These are phyloP conservation scores for Epizoanthus rinbou DNA, from an alignment of 92 coral and sea anemone genomes.

Conservation along the genomic window DNA sequence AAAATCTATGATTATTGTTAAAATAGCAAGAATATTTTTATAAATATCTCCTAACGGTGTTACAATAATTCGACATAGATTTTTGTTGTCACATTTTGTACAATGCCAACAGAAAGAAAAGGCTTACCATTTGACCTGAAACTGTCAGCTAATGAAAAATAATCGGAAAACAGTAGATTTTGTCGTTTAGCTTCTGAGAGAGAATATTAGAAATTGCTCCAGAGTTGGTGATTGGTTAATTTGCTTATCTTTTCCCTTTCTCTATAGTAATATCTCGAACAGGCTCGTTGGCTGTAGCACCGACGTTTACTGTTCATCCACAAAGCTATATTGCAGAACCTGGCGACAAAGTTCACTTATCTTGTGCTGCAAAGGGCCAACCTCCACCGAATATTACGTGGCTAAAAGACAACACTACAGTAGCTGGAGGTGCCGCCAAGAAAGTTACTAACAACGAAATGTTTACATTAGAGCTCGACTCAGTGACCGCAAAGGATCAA, in stretches of 20 bases:
- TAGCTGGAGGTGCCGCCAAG: slow-evolving; percentile 4
- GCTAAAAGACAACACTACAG: slow-evolving; percentile 43
- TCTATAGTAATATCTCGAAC: neutral
- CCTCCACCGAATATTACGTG: slow-evolving; percentile 53
- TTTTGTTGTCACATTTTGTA: no score
- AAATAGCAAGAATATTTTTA: no score
- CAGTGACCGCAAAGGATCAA: slow-evolving; percentile 23
- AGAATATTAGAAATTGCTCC: neutral
- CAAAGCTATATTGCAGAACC: slow-evolving; percentile 2
- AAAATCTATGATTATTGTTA: no score
- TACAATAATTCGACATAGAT: no score
- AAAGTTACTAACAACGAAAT: neutral
- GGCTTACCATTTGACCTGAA: no score
- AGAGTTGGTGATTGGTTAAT: neutral
- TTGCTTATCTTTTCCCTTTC: neutral
- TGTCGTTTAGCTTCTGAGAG: neutral
- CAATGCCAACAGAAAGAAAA: no score
- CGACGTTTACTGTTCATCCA: slow-evolving; percentile 20
- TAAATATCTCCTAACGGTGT: no score
- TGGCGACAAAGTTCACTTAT: slow-evolving; percentile 40
- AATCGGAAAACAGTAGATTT: neutral
- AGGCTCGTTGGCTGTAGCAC: neutral
- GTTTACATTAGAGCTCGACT: slow-evolving; percentile 22
- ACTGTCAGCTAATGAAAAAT: no score
- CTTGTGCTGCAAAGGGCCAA: slow-evolving; percentile 44